Percentiles rank a stretch among this genome's conserved stretches.
phyloP scores from a whole-genome alignment of 2,888 invertebrate genomes.

The Chalcosyrphus nemorum region DNA sequence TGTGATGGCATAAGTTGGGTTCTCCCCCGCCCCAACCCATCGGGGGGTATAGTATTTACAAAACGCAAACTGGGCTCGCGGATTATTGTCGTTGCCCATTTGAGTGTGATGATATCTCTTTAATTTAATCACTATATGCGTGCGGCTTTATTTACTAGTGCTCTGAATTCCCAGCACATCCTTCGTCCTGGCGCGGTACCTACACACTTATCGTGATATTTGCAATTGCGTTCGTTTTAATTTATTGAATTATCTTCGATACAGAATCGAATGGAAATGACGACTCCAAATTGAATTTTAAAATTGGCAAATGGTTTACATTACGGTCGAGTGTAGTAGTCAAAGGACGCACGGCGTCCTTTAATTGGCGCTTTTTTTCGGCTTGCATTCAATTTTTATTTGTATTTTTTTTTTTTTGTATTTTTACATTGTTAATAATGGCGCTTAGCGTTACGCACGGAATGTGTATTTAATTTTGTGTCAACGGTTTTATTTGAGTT shows the following conservation, averaged over 20 bases:
- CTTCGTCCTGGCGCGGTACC: not conserved
- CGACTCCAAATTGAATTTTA: slow-evolving; percentile 63
- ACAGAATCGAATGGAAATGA: slow-evolving; percentile 53
- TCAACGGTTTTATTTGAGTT: slow-evolving; percentile 19
- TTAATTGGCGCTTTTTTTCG: slow-evolving; percentile 47
- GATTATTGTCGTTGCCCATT: not conserved
- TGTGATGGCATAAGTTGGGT: not conserved
- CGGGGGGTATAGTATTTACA: too few relatives aligned
- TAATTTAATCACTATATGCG: slow-evolving; percentile 59
- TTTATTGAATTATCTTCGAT: slow-evolving; percentile 63
- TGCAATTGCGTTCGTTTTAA: slow-evolving; percentile 51
- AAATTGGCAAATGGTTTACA: slow-evolving; percentile 51
- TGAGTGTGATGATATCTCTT: slow-evolving; percentile 43
- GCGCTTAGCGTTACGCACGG: slow-evolving; percentile 27
- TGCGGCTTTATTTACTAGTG: not conserved
- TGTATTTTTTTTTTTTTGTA: not conserved
- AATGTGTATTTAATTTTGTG: slow-evolving; percentile 56
- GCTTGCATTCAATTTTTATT: not conserved
- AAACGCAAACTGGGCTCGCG: not conserved
- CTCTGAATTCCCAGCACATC: not conserved
- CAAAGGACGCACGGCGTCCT: slow-evolving; percentile 32
- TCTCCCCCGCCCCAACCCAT: too few relatives aligned
- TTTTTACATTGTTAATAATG: slow-evolving; percentile 35
- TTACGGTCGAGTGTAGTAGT: slow-evolving; percentile 14
- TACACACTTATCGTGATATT: slow-evolving; percentile 47